Evolutionary conservation across 2,888 invertebrate genomes (phyloP).

Genomic region (Matsumyia berberina): DNA sequence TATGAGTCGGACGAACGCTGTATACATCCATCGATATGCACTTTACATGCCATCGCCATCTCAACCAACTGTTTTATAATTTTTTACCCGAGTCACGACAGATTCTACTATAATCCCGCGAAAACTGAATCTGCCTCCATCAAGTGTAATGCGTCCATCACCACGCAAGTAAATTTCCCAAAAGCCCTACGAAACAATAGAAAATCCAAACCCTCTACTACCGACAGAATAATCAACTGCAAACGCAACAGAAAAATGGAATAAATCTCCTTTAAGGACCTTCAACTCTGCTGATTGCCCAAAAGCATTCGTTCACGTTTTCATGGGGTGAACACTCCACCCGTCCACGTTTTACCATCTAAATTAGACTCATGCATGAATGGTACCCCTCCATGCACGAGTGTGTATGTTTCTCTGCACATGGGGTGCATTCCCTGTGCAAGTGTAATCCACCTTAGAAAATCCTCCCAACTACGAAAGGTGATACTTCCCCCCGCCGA

Average conservation of each 20-base stretch:
- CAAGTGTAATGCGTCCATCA: constrained; percentile 13
- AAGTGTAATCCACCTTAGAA: constrained; percentile 47
- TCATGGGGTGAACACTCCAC: constrained; percentile 21
- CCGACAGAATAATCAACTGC: constrained; percentile 37
- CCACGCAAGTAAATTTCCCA: constrained; percentile 6
- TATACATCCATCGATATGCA: too few species aligned
- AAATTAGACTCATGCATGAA: constrained; percentile 58
- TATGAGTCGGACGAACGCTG: too few species aligned
- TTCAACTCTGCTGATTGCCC: constrained; percentile 43
- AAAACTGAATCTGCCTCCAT: constrained; percentile 20
- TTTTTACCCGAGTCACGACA: too few species aligned
- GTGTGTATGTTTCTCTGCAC: constrained; percentile 16
- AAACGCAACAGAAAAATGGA: constrained; percentile 39
- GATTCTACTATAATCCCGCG: neutral
- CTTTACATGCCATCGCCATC: too few species aligned
- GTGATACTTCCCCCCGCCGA: constrained; percentile 50
- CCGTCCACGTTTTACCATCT: constrained; percentile 64
- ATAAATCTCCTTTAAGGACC: constrained; percentile 64
- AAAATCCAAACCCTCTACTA: neutral
- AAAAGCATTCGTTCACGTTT: constrained; percentile 28
- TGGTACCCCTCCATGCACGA: neutral
- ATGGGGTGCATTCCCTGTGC: constrained; percentile 60
- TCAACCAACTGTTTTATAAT: too few species aligned
- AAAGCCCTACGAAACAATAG: constrained; percentile 22
- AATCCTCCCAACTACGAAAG: constrained; percentile 42